Evolutionary conservation across 2,888 invertebrate species (phyloP), one percentile per base, ranked within the genome.

Genomic region (Ophion ventricosus): DNA sequence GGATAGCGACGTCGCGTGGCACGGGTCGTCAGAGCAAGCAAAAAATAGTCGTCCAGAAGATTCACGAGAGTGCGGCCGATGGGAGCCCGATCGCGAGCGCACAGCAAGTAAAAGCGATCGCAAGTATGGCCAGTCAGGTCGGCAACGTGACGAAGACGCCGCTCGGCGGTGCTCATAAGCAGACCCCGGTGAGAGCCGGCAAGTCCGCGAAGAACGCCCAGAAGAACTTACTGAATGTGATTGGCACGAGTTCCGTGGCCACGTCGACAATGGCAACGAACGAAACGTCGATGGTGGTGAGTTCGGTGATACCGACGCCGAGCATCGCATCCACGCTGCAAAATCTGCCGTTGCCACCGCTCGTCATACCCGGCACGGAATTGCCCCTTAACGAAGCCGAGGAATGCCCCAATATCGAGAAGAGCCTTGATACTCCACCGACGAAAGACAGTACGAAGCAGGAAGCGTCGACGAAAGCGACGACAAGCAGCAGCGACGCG

Each of bases 201-300:
- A 78, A 83, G 72, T 26, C 75, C 5, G 43, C 5, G 85, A 88
- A 80, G 85, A 88, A 75, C 63, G 54, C 63, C 10, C 88, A 89
- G 43, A 88, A 89, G 66, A 90, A 91, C 86, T 57, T 91, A 43
- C 73, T 90, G 59, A 92, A 88, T 67, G 87, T 87, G 3, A 87
- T 86, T 1, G 56, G 73, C 23, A n/a, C 89, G 49, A 87, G 87
- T 69, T 85, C 88, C 2, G 86, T 86, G 49, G 49, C 85, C n/a
- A 40, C 63, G 1, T 43, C 76, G 26, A 74, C 59, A 3, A 20
- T 66, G 1, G 64, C 17, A 7, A 43, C 78, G 5, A 80, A 11
- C 20, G 84, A 82, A 29, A 74, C 78, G 8, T 25, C 69, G 75
- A 56, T 54, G 61, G n/a, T 26, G 0, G 5, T 49, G 14, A 14